A percentile compares a stretch with the other conserved stretches of the same genome.
phyloP scores from a whole-genome alignment of 2,888 invertebrate species.

The Scotopteryx bipunctaria region DNA sequence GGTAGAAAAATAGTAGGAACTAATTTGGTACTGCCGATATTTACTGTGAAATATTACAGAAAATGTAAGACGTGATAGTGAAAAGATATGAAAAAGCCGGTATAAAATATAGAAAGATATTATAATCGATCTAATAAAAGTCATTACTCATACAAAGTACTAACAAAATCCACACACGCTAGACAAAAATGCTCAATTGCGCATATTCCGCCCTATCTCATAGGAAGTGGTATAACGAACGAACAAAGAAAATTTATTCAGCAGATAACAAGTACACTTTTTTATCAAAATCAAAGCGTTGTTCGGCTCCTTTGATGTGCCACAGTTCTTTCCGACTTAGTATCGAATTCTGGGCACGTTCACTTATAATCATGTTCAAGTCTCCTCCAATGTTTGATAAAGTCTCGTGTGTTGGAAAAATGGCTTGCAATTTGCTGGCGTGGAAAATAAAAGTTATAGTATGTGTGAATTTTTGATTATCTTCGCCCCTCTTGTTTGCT shows the following conservation, averaged over 20 bases:
- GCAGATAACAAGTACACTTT: slow-evolving; percentile 71
- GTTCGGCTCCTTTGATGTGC: slow-evolving; percentile 73
- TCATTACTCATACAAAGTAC: background rate
- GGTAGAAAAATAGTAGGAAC: background rate
- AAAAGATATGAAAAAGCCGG: no score
- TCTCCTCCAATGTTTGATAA: slow-evolving; percentile 77
- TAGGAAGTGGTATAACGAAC: slow-evolving; percentile 51
- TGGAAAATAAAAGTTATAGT: slow-evolving; percentile 51
- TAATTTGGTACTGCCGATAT: no score
- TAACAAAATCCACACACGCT: slow-evolving; percentile 12
- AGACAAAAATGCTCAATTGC: slow-evolving; percentile 18
- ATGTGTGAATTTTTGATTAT: slow-evolving; percentile 43
- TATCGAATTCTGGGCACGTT: slow-evolving; percentile 74
- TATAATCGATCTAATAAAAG: background rate
- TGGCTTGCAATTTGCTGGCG: slow-evolving; percentile 60
- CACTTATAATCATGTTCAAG: slow-evolving; percentile 79
- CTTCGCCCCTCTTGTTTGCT: slow-evolving; percentile 37
- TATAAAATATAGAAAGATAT: no score
- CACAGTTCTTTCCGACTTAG: slow-evolving; percentile 61
- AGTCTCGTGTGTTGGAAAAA: slow-evolving; percentile 73
- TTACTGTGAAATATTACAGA: no score
- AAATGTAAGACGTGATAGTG: no score
- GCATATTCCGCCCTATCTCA: slow-evolving; percentile 35
- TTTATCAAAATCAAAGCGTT: slow-evolving; percentile 74
- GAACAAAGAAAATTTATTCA: slow-evolving; percentile 58